Conservation (phyloP, 2,113 vertebrate genomes). For the Sturnus vulgaris region DNA sequence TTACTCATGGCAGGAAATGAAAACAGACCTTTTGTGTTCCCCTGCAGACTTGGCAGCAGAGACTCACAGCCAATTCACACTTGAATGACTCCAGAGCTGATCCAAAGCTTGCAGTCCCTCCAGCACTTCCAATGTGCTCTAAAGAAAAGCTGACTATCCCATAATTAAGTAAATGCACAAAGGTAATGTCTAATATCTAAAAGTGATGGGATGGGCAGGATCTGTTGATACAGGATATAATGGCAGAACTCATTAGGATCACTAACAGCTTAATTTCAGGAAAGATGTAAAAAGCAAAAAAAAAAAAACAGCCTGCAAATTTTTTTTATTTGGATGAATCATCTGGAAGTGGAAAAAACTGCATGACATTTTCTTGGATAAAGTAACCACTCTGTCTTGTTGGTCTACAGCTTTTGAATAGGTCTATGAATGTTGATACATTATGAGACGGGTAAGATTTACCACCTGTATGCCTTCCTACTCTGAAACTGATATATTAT, state of each 20-base stretch:
- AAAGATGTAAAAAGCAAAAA: neutral
- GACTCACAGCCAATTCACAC: neutral
- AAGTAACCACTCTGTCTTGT: neutral
- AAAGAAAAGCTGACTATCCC: neutral
- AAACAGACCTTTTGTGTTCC: neutral
- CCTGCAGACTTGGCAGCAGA: neutral
- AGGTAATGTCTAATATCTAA: neutral
- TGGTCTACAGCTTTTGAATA: neutral
- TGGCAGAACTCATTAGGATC: neutral
- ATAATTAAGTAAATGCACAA: neutral
- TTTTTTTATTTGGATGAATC: neutral
- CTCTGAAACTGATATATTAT: neutral
- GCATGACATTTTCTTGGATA: neutral
- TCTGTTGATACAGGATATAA: neutral
- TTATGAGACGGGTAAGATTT: neutral
- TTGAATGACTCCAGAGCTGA: neutral
- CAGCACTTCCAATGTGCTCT: neutral
- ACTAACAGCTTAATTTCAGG: neutral
- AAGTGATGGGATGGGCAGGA: neutral
- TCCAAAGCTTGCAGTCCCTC: neutral
- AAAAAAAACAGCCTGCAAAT: neutral
- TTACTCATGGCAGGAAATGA: neutral
- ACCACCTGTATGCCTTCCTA: neutral
- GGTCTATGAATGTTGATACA: neutral
- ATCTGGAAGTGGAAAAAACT: neutral